Base-by-base conservation (phyloP, 2,888 invertebrate species). In the Metallyticus violacea region DNA sequence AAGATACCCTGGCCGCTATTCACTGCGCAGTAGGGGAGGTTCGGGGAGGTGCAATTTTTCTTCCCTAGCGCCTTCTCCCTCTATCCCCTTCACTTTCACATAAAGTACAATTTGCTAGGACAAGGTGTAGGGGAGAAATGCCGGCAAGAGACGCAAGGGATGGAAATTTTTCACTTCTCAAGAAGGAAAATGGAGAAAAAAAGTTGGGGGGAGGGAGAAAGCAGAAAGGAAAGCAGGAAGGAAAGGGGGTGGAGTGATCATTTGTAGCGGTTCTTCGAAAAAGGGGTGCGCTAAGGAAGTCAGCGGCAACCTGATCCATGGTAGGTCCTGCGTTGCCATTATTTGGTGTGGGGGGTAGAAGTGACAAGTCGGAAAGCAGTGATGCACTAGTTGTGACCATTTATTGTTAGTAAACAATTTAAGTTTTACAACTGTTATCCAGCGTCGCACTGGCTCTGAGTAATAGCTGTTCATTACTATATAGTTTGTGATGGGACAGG, bases 71-170 rank as follows among this genome's bases (percentile, higher is more conserved):
- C 29, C 25, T 76, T 28, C 82, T 76, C n/a, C 22, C 40, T 62
- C 28, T 25, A n/a, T 30, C 9, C 82, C 27, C 76, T 76, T 26
- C 85, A 78, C 26, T 77, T 40, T 29, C 26, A 79, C 79, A 85
- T 79, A 85, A 85, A 85, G 62, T 85, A 85, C 62, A 76, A 85
- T 85, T 85, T 85, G 40, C 79, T 26, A 26, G 26, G 30, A 28
- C 79, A 79, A 85, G 79, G 85, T 85, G 80, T 90, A 89, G 89
- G 81, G 29, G 81, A 26, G 81, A n/a, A n/a, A n/a, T n/a, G 79
- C 26, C 7, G 15, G 7, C 29, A 30, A 81, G 29, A 77, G 26
- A 77, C 77, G 28, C 26, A n/a, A 77, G 82, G 7, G 77, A 77
- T 25, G 77, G 77, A 77, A 28, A 29, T 83, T 83, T 83, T 83